phyloP scores from a whole-genome alignment of 2,113 vertebrate species.

The Saccopteryx leptura region DNA sequence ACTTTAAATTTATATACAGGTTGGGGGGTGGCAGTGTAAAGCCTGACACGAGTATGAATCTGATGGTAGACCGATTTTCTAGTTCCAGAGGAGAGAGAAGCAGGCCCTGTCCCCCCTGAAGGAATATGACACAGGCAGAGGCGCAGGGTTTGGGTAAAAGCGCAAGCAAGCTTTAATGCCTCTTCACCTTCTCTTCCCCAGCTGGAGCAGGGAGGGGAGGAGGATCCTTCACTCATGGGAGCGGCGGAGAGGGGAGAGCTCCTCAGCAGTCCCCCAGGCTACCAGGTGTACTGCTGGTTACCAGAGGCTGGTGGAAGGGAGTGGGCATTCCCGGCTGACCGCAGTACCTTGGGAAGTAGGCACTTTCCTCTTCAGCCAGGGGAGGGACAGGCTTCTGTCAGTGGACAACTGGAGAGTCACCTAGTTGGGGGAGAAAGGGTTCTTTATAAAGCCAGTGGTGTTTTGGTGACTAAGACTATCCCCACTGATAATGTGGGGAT shows the following conservation, averaged over 20 bases:
- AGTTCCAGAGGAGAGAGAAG: not conserved
- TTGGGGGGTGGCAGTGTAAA: not conserved
- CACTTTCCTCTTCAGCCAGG: not conserved
- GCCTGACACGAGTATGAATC: not conserved
- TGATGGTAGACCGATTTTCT: not conserved
- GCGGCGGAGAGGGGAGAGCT: not conserved
- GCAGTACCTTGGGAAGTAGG: not conserved
- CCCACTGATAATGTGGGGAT: not conserved
- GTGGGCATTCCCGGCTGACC: not conserved
- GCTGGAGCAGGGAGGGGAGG: not conserved
- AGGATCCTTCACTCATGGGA: not conserved
- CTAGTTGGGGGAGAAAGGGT: rapidly evolving
- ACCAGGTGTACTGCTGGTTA: not conserved
- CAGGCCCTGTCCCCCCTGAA: not conserved
- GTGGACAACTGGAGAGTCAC: not conserved
- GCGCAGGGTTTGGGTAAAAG: not conserved
- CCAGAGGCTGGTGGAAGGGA: not conserved
- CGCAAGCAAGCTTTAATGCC: not conserved
- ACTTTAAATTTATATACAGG: not conserved
- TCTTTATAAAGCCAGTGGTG: not conserved
- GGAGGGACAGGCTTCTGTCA: not conserved
- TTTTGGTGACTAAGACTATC: not conserved
- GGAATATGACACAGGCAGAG: not conserved
- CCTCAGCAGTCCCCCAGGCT: not conserved
- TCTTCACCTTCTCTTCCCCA: not conserved